A percentile compares a stretch with the other conserved stretches of the same genome.
Conservation (phyloP, 2,888 invertebrate genomes). For the Orchestes rusci region DNA sequence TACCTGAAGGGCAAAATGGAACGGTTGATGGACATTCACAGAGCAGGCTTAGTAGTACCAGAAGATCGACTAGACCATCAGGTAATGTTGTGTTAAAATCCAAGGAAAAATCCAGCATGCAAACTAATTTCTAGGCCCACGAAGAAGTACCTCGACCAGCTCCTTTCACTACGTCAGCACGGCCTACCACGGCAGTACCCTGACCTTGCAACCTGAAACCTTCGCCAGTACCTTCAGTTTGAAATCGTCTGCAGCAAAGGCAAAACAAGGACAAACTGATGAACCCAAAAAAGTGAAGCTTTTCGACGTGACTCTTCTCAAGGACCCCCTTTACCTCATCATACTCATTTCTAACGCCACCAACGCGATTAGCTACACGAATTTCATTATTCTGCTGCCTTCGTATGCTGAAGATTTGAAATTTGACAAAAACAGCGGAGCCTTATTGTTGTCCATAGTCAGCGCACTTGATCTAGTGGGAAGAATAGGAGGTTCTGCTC, state of each 20-base stretch:
- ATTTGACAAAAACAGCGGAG: conserved; percentile 64
- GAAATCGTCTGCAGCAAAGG: conserved; percentile 54
- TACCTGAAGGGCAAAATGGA: conserved; percentile 53
- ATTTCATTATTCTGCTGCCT: conserved; percentile 75
- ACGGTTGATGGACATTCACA: conserved; percentile 37
- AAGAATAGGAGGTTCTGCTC: conserved; percentile 75
- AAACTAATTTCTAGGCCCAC: too few relatives aligned
- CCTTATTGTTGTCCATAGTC: conserved; percentile 70
- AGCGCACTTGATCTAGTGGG: conserved; percentile 76
- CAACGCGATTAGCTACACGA: conserved; percentile 80
- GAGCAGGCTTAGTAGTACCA: conserved; percentile 31
- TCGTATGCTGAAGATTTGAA: conserved; percentile 65
- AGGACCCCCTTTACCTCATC: conserved; percentile 73
- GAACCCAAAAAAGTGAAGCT: conserved; percentile 52
- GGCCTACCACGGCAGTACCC: conserved; percentile 76
- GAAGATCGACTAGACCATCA: conserved; percentile 31
- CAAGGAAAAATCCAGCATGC: too few relatives aligned
- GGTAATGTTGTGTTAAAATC: too few relatives aligned
- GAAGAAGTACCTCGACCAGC: conserved; percentile 67
- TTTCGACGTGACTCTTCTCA: conserved; percentile 65
- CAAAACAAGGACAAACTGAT: conserved; percentile 41
- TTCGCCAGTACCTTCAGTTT: conserved; percentile 73
- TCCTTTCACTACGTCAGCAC: conserved; percentile 81
- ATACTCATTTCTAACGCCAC: conserved; percentile 76
- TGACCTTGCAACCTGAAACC: conserved; percentile 70